Percentiles rank a stretch among this genome's conserved stretches.
These are phyloP conservation scores for Seriola dumerili DNA, from an alignment of 2,113 vertebrate species.

Conservation along the genomic window DNA sequence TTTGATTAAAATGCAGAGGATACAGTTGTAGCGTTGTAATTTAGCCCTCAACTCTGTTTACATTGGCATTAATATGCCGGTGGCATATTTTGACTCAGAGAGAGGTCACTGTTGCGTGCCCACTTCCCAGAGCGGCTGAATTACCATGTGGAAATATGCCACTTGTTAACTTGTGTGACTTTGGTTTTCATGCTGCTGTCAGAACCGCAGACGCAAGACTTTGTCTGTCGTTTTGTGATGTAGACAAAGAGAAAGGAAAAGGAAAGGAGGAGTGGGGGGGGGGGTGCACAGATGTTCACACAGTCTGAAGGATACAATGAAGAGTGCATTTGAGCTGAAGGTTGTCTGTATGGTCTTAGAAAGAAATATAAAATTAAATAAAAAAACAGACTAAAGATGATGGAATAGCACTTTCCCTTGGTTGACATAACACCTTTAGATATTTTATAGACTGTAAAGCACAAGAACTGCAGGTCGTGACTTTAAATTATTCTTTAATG, in stretches of 20 bases:
- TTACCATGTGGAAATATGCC: conserved; percentile 76
- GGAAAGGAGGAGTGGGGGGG: not conserved
- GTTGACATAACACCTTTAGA: not conserved
- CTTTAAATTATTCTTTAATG: not conserved
- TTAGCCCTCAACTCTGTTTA: conserved; percentile 47
- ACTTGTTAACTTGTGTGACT: conserved; percentile 71
- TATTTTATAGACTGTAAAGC: not conserved
- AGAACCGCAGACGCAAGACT: conserved; percentile 50
- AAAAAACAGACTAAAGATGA: not conserved
- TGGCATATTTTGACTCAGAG: conserved; percentile 40
- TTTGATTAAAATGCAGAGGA: conserved; percentile 49
- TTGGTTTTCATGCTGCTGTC: conserved; percentile 61
- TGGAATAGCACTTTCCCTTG: not conserved
- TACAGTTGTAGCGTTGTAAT: conserved; percentile 28
- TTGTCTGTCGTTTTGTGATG: conserved; percentile 53
- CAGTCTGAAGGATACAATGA: conserved; percentile 6
- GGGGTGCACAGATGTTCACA: not conserved
- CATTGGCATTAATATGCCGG: conserved; percentile 66
- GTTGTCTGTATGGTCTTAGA: not conserved
- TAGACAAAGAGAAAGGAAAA: conserved; percentile 1
- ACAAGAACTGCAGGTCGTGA: not conserved
- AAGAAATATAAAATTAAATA: not conserved
- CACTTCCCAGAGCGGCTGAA: conserved; percentile 56
- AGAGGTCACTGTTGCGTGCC: conserved; percentile 67
- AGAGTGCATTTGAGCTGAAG: not conserved